Evolutionary conservation across 2,797 vertebrate genomes (phyloP).

Genomic region (Taeniopygia guttata): DNA sequence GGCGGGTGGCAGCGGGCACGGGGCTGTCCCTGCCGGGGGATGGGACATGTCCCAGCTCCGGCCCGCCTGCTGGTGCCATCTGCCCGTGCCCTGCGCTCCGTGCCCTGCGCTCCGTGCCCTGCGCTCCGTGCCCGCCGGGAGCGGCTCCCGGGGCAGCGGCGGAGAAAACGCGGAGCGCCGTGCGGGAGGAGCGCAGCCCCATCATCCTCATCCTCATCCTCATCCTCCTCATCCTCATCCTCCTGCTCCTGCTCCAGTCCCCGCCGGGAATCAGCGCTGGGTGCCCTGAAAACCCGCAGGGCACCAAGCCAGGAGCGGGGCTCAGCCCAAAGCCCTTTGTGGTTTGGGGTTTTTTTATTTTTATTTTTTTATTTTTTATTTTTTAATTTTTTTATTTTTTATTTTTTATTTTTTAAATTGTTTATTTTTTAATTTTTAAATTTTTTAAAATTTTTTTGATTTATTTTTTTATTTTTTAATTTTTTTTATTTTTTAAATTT

Average conservation of each 20-base stretch:
- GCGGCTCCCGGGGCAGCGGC: conserved; percentile 33
- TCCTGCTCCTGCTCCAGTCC: not conserved
- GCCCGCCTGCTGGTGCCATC: conserved; percentile 54
- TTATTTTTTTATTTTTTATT: too few relatives aligned
- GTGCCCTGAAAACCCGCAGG: fast-evolving
- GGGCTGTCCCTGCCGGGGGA: conserved; percentile 10
- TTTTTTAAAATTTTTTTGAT: too few relatives aligned
- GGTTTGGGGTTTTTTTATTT: too few relatives aligned
- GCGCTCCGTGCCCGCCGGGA: conserved; percentile 12
- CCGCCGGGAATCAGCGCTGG: fast-evolving
- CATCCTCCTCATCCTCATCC: not conserved
- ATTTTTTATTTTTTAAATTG: too few relatives aligned
- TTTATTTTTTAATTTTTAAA: too few relatives aligned
- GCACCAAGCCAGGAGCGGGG: fast-evolving
- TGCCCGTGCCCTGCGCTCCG: conserved; percentile 20
- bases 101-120: conserved; percentile 12
- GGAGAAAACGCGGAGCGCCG: not conserved
- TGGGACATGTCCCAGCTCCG: not conserved
- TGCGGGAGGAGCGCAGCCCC: not conserved
- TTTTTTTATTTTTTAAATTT: fast-evolving
- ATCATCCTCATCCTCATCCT: too few relatives aligned
- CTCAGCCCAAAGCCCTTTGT: too few relatives aligned
- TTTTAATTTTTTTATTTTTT: too few relatives aligned
- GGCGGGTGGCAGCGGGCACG: not conserved
- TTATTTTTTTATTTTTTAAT: too few relatives aligned